Evolutionary conservation across 2,888 invertebrate species (phyloP).

Genomic region (Sarcophaga subvicina): DNA sequence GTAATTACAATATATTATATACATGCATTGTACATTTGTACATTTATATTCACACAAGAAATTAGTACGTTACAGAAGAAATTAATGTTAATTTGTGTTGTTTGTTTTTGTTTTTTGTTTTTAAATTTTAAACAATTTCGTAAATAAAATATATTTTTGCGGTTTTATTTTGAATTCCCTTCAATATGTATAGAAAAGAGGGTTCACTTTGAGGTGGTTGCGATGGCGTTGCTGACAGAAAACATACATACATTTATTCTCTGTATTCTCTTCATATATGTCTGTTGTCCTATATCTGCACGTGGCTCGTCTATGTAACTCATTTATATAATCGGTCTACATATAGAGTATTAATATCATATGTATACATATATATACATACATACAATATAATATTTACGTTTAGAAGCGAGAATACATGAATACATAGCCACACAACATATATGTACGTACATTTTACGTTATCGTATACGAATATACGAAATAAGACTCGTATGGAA

Average conservation of each 20-base stretch:
- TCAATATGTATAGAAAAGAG: not conserved
- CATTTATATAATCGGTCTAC: not conserved
- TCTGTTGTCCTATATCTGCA: slow-evolving; percentile 7
- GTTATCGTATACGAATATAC: no score
- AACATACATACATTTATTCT: not conserved
- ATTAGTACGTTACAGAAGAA: not conserved
- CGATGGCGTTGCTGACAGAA: not conserved
- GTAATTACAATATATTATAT: no score
- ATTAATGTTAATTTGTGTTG: no score
- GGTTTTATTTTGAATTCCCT: not conserved
- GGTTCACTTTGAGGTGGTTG: not conserved
- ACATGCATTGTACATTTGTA: no score
- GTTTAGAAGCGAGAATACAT: not conserved
- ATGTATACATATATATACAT: not conserved
- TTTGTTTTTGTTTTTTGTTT: slow-evolving; percentile 4
- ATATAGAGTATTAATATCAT: not conserved
- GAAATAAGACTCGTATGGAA: not conserved
- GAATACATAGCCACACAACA: no score
- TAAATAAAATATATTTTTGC: slow-evolving; percentile 10
- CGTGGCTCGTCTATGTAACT: not conserved
- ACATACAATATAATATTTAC: not conserved
- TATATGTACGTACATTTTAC: no score
- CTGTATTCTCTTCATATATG: not conserved
- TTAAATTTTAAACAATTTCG: not conserved
- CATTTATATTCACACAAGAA: not conserved